Conservation (phyloP, 2,797 vertebrate genomes). For the Buceros bicornis region DNA sequence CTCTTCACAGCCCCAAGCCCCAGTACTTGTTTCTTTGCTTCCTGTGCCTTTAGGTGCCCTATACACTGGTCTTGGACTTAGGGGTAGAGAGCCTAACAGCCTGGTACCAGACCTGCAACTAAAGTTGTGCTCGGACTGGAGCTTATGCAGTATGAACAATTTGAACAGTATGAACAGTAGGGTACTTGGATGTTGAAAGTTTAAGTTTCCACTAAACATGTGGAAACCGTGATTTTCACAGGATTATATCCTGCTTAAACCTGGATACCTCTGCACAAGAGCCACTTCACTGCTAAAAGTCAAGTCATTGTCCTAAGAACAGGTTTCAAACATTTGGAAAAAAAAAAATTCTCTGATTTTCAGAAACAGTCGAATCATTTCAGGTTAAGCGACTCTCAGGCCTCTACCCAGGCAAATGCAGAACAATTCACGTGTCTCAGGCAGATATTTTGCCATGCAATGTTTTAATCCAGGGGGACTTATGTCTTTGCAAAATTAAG, state of each 20-base stretch:
- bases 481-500: neutral
- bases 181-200: neutral
- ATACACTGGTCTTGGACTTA: neutral
- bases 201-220: neutral
- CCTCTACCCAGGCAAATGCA: neutral
- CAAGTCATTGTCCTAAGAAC: neutral
- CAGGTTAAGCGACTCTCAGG: neutral
- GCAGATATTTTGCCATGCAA: neutral
- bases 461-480: neutral
- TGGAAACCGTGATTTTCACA: neutral
- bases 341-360: neutral
- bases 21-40: neutral
- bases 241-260: neutral
- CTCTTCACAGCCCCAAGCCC: neutral
- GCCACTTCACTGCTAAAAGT: neutral
- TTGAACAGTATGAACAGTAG: too few species aligned
- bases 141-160: neutral
- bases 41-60: neutral
- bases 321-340: neutral
- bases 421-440: neutral
- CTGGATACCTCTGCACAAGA: neutral
- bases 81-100: neutral
- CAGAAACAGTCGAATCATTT: neutral
- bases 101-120: neutral
- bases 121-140: neutral